Evolutionary conservation across 2,888 invertebrate species (phyloP), one percentile per base, ranked within the genome.

Genomic region (Plagodis dolabraria): DNA sequence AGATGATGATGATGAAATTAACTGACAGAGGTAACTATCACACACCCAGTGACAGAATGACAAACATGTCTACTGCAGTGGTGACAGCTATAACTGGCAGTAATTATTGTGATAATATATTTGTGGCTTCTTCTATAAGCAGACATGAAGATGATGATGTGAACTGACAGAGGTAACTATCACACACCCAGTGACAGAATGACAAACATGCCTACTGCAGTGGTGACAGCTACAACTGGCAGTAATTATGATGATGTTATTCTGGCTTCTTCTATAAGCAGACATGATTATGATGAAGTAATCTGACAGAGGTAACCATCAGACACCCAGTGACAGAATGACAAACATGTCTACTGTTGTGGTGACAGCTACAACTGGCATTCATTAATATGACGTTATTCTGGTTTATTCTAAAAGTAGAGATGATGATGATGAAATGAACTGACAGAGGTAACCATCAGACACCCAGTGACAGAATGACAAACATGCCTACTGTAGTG

Each of bases 381-480:
- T 0, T 36, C 5, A 36, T 36, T 36, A 9, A 4, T 2, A 36
- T 36, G 36, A 36, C 5, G 5, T 7, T 36, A 4, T 9, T 22
- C 22, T 38, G 7, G 1, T 38, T 42, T 9, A 0, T 42, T n/a
- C 9, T 10, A 42, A 8, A 9, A 36, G 9, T 5, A 36, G 5
- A 36, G 2, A 10, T 42, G n/a, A 42, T n/a, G 51, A 33, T 55
- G 57, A 45, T 8, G 46, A 8, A 8, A 12, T 57, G 33, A 42
- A 33, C 4, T 35, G 12, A 12, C 12, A 49, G 33, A 33, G 36
- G 7, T 47, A 57, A 55, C 59, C 49, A 67, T 63, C 63, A 63
- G 45, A 46, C 51, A 53, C 56, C 65, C 64, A 65, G 68, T 69
- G 67, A 69, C 57, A 70, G 57, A 66, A 58, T 60, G 34, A 22